phyloP scores from a whole-genome alignment of 2,113 vertebrate genomes.

The Piaya cayana region DNA sequence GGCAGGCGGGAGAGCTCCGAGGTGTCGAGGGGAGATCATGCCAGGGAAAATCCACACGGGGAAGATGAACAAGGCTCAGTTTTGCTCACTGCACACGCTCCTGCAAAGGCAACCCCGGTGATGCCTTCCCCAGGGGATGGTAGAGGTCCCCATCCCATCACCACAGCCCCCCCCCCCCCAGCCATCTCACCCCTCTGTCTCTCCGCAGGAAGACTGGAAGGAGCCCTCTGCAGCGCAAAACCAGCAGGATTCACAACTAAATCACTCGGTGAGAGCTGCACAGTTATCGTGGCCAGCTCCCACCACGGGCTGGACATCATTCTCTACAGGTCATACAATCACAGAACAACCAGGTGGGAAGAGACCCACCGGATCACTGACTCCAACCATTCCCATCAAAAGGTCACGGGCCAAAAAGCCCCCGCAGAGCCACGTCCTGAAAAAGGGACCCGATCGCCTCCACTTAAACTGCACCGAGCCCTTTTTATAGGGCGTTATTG shows the following conservation, averaged over 20 bases:
- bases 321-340: fast-evolving
- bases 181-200: background rate
- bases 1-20: background rate
- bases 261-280: background rate
- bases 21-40: background rate
- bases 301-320: background rate
- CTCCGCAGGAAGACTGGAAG: fast-evolving
- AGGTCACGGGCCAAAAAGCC: background rate
- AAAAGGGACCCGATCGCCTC: fast-evolving
- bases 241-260: background rate
- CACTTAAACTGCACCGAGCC: background rate
- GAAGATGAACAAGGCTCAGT: background rate
- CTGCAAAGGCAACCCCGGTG: background rate
- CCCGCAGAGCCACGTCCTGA: background rate
- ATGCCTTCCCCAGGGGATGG: background rate
- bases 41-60: background rate
- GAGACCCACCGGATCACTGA: too few relatives aligned
- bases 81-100: background rate
- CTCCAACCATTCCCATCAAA: too few relatives aligned
- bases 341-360: too few relatives aligned
- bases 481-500: background rate
- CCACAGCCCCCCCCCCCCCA: background rate
- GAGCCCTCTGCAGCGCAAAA: background rate
- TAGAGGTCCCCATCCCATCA: background rate
- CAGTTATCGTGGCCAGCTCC: background rate